A percentile compares a stretch with the other conserved stretches of the same genome.
phyloP scores from a whole-genome alignment of 2,888 invertebrate species.

The Calameuta idolon region DNA sequence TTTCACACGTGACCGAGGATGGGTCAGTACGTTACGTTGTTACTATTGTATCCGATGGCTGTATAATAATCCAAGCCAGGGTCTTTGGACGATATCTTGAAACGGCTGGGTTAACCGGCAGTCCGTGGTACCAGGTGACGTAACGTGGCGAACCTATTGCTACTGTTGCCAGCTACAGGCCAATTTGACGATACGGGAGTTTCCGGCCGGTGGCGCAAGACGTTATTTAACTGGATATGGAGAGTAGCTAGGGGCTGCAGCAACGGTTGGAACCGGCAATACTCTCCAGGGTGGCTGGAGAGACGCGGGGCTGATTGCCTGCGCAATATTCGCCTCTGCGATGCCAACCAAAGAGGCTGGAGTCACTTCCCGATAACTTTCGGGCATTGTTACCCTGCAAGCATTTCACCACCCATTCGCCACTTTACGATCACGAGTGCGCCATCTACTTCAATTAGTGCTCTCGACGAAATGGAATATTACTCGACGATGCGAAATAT shows the following conservation, averaged over 20 bases:
- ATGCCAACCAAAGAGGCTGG: neutral
- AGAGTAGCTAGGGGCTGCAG: neutral
- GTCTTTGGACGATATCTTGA: neutral
- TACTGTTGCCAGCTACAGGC: neutral
- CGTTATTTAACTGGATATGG: neutral
- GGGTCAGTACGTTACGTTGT: neutral
- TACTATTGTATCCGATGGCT: neutral
- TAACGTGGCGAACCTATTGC: neutral
- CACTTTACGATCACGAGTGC: neutral
- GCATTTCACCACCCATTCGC: neutral
- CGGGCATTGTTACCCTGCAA: neutral
- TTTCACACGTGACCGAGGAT: neutral
- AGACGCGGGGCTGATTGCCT: neutral
- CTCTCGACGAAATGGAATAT: neutral
- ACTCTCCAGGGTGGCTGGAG: neutral
- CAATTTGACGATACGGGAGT: neutral
- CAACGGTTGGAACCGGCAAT: neutral
- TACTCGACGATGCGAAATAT: neutral
- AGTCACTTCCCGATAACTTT: neutral
- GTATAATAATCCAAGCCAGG: neutral
- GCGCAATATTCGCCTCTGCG: neutral
- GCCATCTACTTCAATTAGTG: neutral
- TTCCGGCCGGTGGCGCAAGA: neutral
- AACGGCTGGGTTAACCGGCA: neutral
- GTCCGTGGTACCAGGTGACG: neutral